A percentile compares a stretch with the other conserved stretches of the same genome.
phyloP scores from a whole-genome alignment of 2,797 vertebrate species.

The Phaenicophaeus curvirostris region DNA sequence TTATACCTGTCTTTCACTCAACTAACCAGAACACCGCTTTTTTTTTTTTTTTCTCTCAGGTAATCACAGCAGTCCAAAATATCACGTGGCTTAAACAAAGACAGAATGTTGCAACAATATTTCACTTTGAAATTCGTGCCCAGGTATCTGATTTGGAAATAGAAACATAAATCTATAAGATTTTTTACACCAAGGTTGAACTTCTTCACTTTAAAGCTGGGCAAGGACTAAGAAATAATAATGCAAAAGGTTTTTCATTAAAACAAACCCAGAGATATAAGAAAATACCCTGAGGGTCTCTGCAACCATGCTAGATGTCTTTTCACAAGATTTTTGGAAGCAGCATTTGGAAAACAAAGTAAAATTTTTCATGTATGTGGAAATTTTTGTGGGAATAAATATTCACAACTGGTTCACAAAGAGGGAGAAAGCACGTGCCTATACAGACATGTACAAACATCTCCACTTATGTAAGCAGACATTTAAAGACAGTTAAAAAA shows the following conservation, averaged over 20 bases:
- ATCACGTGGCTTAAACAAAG: neutral
- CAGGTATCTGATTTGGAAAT: neutral
- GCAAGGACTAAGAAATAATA: neutral
- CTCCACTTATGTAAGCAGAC: neutral
- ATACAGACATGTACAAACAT: neutral
- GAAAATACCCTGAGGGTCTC: neutral
- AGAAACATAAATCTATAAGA: neutral
- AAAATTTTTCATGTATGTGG: neutral
- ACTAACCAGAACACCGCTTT: neutral
- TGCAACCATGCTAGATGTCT: neutral
- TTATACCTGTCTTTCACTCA: neutral
- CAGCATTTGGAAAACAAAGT: neutral
- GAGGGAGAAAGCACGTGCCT: neutral
- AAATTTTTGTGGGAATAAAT: neutral
- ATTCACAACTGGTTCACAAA: neutral
- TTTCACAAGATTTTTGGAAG: neutral
- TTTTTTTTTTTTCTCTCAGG: neutral
- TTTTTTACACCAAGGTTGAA: neutral
- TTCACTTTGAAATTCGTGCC: neutral
- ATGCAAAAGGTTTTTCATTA: neutral
- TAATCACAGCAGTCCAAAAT: neutral
- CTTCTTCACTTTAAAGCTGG: neutral
- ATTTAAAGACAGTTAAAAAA: neutral
- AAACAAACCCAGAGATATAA: neutral
- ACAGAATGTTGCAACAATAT: neutral